Conservation (phyloP, 2,888 invertebrate species). For the Lithophane semibrunnea region DNA sequence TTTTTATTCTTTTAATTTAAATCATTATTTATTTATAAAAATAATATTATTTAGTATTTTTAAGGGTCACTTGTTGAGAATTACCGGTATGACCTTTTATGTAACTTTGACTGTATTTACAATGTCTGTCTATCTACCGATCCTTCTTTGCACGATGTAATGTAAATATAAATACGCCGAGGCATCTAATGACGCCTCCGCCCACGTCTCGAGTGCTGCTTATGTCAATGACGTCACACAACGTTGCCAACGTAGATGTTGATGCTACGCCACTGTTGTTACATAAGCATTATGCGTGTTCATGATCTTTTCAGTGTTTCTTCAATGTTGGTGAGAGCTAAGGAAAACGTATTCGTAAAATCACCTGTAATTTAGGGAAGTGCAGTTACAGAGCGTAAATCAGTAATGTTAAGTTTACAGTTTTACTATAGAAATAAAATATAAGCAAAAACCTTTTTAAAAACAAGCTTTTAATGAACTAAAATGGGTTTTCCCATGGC, state of each 20-base stretch:
- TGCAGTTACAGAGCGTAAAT: not conserved
- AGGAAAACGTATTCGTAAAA: not conserved
- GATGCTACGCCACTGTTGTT: constrained; percentile 92
- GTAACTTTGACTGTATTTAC: not conserved
- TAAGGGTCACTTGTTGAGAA: not conserved
- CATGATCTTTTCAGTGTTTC: constrained; percentile 16
- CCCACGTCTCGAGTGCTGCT: constrained; percentile 44
- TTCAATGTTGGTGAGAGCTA: not conserved
- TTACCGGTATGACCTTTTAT: not conserved
- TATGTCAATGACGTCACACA: constrained; percentile 50
- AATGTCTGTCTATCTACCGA: not conserved
- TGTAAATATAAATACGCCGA: constrained; percentile 28
- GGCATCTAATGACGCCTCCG: constrained; percentile 27
- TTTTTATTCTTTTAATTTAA: not conserved
- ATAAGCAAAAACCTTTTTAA: too few relatives aligned
- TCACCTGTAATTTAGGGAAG: not conserved
- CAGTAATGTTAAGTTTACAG: not conserved
- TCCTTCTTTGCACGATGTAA: not conserved
- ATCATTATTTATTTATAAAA: not conserved
- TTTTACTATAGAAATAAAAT: not conserved
- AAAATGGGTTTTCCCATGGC: too few relatives aligned
- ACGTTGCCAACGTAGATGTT: constrained; percentile 99
- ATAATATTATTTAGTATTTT: not conserved
- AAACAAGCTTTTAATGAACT: too few relatives aligned
- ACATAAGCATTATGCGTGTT: constrained; percentile 24